Conservation (phyloP, 2,888 invertebrate species). For the Zygaena filipendulae region DNA sequence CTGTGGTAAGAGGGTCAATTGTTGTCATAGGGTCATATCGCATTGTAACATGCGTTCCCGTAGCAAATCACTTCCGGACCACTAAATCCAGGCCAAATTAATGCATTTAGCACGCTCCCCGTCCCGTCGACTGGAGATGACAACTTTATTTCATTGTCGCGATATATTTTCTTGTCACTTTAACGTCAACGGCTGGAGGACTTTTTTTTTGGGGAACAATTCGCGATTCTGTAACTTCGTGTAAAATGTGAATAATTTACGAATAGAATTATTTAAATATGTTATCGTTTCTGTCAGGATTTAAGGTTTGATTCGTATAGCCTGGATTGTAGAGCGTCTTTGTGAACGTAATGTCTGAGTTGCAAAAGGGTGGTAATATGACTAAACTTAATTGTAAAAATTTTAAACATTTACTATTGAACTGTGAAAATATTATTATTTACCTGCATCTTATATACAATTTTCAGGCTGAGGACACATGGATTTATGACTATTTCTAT, state of each 20-base stretch:
- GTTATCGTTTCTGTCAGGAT: no score
- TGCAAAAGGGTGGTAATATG: no score
- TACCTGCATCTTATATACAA: no score
- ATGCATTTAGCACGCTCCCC: slow-evolving; percentile 68
- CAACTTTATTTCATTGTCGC: slow-evolving; percentile 66
- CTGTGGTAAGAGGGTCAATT: slow-evolving; percentile 45
- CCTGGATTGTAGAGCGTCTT: no score
- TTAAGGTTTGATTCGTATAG: no score
- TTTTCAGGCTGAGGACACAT: no score
- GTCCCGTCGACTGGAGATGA: slow-evolving; percentile 57
- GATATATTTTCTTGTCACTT: slow-evolving; percentile 64
- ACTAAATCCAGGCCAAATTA: slow-evolving; percentile 68
- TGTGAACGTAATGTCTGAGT: no score
- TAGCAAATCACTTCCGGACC: slow-evolving; percentile 69
- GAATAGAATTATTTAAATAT: no score
- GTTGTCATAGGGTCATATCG: slow-evolving; percentile 55
- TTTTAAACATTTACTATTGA: no score
- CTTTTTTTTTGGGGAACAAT: slow-evolving; percentile 12
- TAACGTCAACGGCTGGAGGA: slow-evolving; percentile 32
- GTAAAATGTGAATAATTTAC: slow-evolving; percentile 16
- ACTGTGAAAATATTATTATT: no score
- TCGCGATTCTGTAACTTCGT: slow-evolving; percentile 8
- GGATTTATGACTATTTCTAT: no score
- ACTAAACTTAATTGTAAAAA: no score
- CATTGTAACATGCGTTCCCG: slow-evolving; percentile 58